Evolutionary conservation across 2,888 invertebrate genomes (phyloP).

Genomic region (Athrips mouffetella): DNA sequence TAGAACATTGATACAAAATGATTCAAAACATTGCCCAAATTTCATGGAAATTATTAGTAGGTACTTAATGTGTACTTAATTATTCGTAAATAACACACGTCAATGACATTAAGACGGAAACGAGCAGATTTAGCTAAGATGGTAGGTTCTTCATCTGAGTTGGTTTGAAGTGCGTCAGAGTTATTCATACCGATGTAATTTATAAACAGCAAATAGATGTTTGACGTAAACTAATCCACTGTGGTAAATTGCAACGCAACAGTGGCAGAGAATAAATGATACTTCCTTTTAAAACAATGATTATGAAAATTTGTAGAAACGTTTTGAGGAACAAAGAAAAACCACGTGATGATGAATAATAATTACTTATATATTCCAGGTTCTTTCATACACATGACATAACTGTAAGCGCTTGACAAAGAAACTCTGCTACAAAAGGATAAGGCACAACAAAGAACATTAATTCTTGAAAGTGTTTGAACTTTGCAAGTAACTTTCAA

Average conservation of each 20-base stretch:
- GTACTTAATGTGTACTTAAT: background rate
- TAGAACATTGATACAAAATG: background rate
- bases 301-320: background rate
- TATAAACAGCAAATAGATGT: too few species aligned
- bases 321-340: too few species aligned
- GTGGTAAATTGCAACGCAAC: background rate
- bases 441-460: background rate
- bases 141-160: background rate
- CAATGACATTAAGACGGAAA: background rate
- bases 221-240: too few species aligned
- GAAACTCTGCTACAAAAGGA: background rate
- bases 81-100: background rate
- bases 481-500: background rate
- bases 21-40: background rate
- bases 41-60: slow-evolving; percentile 1
- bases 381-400: background rate
- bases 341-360: too few species aligned
- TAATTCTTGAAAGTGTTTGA: slow-evolving; percentile 6
- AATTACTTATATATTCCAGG: too few species aligned
- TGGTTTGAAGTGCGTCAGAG: background rate
- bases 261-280: background rate
- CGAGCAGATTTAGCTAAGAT: background rate
- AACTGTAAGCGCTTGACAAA: background rate
- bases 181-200: background rate
- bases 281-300: background rate